phyloP scores from a whole-genome alignment of 2,888 invertebrate genomes.

The Lasioglossum pauxillum region DNA sequence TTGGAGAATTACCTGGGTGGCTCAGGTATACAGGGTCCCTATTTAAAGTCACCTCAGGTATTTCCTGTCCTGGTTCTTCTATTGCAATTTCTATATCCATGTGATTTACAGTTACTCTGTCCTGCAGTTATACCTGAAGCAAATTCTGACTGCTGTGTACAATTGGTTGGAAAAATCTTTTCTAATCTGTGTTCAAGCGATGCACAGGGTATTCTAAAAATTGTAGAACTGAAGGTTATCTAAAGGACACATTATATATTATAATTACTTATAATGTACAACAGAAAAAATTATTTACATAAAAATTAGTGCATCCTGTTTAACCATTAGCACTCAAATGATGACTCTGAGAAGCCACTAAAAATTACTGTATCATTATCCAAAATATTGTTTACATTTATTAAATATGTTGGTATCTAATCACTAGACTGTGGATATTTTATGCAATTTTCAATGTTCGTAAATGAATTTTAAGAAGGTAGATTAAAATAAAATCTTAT shows the following conservation, averaged over 20 bases:
- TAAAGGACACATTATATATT: neutral
- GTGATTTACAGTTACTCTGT: neutral
- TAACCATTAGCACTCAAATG: no score
- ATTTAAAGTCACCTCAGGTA: slow-evolving; percentile 58
- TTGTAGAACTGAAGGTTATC: neutral
- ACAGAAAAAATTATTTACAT: neutral
- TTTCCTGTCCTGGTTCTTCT: slow-evolving; percentile 22
- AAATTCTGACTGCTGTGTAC: neutral
- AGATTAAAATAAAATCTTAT: no score
- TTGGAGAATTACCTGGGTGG: slow-evolving; percentile 32
- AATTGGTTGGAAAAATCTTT: neutral
- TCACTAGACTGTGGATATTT: no score
- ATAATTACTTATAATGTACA: neutral
- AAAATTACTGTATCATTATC: no score
- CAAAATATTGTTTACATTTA: no score
- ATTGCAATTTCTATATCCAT: neutral
- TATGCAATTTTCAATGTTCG: no score
- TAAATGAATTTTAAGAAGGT: no score
- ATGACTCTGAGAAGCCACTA: no score
- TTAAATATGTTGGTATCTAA: no score
- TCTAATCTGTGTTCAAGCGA: neutral
- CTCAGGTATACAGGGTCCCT: slow-evolving; percentile 44
- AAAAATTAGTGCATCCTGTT: neutral
- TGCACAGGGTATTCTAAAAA: neutral
- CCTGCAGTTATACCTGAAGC: neutral